Conservation (phyloP, 2,113 vertebrate species). For the Elanus axillaris region DNA sequence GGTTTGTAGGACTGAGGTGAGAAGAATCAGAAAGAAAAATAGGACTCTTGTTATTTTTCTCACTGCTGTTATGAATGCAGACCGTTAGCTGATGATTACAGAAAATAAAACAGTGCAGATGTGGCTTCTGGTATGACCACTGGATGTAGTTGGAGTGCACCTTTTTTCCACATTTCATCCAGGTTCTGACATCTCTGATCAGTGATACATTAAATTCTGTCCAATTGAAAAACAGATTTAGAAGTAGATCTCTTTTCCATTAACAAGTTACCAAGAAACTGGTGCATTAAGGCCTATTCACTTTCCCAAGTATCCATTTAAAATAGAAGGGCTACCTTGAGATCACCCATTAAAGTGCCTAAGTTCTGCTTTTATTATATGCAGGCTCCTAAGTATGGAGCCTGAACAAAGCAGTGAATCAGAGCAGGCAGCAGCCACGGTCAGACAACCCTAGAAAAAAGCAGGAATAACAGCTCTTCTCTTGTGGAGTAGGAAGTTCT, state of each 20-base stretch:
- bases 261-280: background rate
- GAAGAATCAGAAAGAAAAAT: background rate
- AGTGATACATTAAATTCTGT: background rate
- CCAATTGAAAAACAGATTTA: background rate
- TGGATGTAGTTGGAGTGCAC: background rate
- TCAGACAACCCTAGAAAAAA: background rate
- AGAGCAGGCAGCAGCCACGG: background rate
- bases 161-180: background rate
- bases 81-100: background rate
- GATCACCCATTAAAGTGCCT: background rate
- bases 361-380: background rate
- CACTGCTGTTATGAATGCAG: background rate
- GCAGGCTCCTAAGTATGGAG: background rate
- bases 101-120: background rate
- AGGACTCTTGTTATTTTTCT: background rate
- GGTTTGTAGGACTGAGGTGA: slow-evolving; percentile 1
- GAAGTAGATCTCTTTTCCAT: background rate
- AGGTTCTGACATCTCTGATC: background rate
- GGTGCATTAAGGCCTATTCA: background rate
- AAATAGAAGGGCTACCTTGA: background rate
- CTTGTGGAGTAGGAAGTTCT: background rate
- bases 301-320: background rate
- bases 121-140: background rate
- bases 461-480: background rate
- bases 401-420: background rate